These are phyloP conservation scores for Galaxias olidus DNA, from an alignment of 2,797 vertebrate species.

Conservation along the genomic window DNA sequence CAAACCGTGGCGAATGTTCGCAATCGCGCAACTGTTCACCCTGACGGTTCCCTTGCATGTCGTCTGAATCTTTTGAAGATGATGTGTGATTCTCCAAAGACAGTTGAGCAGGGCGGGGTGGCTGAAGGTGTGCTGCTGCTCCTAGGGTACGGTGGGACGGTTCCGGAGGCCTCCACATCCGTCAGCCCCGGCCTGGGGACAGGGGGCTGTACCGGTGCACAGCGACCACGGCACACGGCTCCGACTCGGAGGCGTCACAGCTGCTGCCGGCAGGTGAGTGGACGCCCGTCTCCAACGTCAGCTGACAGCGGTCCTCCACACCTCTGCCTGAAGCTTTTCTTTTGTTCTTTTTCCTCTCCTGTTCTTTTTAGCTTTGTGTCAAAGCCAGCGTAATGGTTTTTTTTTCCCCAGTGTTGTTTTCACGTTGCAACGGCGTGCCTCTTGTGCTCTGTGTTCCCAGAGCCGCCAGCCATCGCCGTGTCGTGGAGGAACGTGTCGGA, in stretches of 20 bases:
- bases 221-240: slow-evolving; percentile 72
- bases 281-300: not conserved
- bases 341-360: no score
- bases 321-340: not conserved
- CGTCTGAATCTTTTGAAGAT: no score
- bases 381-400: no score
- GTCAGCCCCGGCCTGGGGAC: slow-evolving; percentile 72
- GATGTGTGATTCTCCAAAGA: no score
- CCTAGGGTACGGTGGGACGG: slow-evolving; percentile 74
- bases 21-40: no score
- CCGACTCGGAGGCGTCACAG: slow-evolving; percentile 76
- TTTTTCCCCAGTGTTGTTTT: not conserved
- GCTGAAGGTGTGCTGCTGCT: slow-evolving; percentile 4
- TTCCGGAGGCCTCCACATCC: slow-evolving; percentile 73
- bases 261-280: slow-evolving; percentile 80
- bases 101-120: no score
- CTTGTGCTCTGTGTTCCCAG: slow-evolving; percentile 59
- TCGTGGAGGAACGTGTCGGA: slow-evolving; percentile 72
- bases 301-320: not conserved
- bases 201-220: slow-evolving; percentile 83
- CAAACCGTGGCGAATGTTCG: no score
- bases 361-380: no score
- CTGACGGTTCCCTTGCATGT: no score
- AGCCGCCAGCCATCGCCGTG: slow-evolving; percentile 76
- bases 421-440: no score